These are phyloP conservation scores for Artemisiospiza belli DNA, from an alignment of 2,113 vertebrate genomes.

Conservation along the genomic window DNA sequence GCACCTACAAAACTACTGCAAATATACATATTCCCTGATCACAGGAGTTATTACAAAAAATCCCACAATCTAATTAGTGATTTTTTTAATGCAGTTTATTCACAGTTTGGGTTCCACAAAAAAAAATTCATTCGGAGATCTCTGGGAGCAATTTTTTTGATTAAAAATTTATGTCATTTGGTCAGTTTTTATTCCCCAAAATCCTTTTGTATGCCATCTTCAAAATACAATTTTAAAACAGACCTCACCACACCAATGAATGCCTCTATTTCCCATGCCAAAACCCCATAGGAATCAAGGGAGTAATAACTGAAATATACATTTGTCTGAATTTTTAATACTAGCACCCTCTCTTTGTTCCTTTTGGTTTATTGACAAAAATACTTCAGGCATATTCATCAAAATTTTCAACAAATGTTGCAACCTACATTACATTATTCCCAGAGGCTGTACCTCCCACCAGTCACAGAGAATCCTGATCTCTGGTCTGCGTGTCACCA, in stretches of 20 bases:
- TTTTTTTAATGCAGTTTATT: not conserved
- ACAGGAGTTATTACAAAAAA: not conserved
- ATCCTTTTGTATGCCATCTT: not conserved
- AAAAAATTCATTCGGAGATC: not conserved
- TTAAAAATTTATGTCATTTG: not conserved
- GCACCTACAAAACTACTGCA: not conserved
- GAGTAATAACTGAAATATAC: not conserved
- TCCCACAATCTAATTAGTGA: not conserved
- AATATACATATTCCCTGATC: not conserved
- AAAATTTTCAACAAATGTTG: not conserved
- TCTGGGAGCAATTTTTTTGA: not conserved
- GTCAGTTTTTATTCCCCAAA: not conserved
- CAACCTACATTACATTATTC: not conserved
- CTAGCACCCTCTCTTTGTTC: not conserved
- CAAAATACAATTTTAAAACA: not conserved
- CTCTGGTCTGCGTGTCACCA: not conserved
- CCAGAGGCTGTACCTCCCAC: not conserved
- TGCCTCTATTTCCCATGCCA: not conserved
- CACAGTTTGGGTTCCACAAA: not conserved
- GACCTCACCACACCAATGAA: not conserved
- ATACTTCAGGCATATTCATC: not conserved
- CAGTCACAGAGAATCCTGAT: not conserved
- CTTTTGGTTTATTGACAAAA: not conserved
- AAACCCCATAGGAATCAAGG: not conserved
- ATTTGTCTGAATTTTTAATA: not conserved